Percentiles rank a stretch among this genome's conserved stretches.
phyloP scores from a whole-genome alignment of 2,797 vertebrate species.

The Mormyrus hasselquistii region DNA sequence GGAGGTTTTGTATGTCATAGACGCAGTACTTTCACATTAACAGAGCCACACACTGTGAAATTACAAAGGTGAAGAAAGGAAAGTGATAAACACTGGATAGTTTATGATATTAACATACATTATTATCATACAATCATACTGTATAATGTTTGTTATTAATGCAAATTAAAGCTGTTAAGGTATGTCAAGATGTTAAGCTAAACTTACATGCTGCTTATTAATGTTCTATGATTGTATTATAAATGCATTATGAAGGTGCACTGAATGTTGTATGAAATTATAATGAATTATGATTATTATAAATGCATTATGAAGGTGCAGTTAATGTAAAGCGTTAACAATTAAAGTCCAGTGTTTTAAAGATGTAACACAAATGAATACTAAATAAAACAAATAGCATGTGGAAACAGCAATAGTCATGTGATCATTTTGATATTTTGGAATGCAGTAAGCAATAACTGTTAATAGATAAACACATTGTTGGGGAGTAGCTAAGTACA shows the following conservation, averaged over 20 bases:
- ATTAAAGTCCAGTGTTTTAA: neutral
- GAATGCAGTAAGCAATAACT: neutral
- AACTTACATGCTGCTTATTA: neutral
- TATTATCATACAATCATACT: neutral
- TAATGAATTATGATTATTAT: no score
- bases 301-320: neutral
- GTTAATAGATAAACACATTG: no score
- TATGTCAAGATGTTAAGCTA: neutral
- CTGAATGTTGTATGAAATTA: neutral
- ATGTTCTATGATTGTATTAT: neutral
- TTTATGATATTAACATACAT: neutral
- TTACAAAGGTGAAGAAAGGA: neutral
- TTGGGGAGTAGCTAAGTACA: no score
- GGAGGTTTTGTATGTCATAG: neutral
- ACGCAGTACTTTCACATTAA: neutral
- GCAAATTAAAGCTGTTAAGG: neutral
- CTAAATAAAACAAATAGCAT: neutral
- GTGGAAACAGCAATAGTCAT: neutral
- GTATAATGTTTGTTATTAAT: neutral
- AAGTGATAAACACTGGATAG: neutral
- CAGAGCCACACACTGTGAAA: neutral
- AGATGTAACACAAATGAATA: neutral
- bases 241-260: neutral
- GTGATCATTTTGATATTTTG: neutral
- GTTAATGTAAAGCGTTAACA: neutral